These are phyloP conservation scores for Amphipyra berbera DNA, from an alignment of 2,888 invertebrate species.

Conservation along the genomic window DNA sequence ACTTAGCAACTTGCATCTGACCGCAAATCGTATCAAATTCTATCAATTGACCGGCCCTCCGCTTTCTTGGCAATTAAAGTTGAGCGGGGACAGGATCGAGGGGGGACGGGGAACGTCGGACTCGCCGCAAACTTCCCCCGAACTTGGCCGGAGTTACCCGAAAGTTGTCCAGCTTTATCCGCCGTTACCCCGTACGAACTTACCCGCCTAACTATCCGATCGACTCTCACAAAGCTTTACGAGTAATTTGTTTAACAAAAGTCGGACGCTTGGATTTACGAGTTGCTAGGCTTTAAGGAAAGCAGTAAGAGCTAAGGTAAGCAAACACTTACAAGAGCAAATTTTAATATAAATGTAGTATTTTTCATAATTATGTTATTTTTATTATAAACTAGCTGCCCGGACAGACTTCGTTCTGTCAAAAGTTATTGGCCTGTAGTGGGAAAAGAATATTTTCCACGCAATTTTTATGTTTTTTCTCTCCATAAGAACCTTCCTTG, in stretches of 20 bases:
- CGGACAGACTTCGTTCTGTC: too few relatives aligned
- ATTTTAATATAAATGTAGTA: too few relatives aligned
- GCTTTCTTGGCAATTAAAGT: constrained; percentile 82
- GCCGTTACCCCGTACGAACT: constrained; percentile 57
- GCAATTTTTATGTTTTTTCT: too few relatives aligned
- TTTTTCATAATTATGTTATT: too few relatives aligned
- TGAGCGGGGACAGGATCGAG: constrained; percentile 71
- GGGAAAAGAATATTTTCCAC: too few relatives aligned
- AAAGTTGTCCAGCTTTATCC: constrained; percentile 77
- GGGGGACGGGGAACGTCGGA: constrained; percentile 29
- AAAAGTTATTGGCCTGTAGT: too few relatives aligned
- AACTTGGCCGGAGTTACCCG: constrained; percentile 57
- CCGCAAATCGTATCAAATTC: constrained; percentile 78
- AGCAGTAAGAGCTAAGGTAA: constrained; percentile 27
- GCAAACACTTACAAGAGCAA: too few relatives aligned
- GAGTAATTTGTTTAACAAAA: constrained; percentile 82
- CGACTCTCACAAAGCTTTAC: constrained; percentile 79
- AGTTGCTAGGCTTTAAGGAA: constrained; percentile 52
- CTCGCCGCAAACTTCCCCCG: constrained; percentile 68
- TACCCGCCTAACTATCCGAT: constrained; percentile 73
- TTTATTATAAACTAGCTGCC: too few relatives aligned
- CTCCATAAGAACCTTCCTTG: too few relatives aligned
- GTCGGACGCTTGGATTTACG: constrained; percentile 68
- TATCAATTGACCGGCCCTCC: constrained; percentile 75
- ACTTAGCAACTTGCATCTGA: constrained; percentile 62